Percentiles rank a stretch among this genome's conserved stretches.
Evolutionary conservation across 2,113 vertebrate species (phyloP).

Genomic region (Chitala chitala): DNA sequence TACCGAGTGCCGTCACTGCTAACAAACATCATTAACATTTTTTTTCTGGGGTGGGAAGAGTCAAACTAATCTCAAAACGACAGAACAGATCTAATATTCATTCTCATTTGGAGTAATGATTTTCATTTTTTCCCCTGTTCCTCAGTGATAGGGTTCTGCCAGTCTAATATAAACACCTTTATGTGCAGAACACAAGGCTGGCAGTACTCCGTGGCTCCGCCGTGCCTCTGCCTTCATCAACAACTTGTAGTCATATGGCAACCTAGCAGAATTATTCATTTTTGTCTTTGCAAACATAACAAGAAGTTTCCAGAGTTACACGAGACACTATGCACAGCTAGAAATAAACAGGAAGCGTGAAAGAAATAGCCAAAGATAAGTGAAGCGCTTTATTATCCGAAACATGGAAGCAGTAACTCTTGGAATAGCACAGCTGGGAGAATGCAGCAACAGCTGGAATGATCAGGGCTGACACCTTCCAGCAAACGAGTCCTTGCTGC

Average conservation of each 20-base stretch:
- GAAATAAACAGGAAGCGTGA: no score
- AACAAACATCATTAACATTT: constrained; percentile 51
- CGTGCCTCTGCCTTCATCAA: no score
- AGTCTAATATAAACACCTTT: not conserved
- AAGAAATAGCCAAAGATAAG: no score
- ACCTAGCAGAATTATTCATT: no score
- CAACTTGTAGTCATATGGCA: no score
- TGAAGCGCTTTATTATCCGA: no score
- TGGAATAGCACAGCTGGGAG: no score
- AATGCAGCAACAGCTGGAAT: not conserved
- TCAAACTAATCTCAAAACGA: not conserved
- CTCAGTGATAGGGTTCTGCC: not conserved
- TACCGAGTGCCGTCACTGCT: constrained; percentile 49
- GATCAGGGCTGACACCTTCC: not conserved
- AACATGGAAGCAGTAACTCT: no score
- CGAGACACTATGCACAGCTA: no score
- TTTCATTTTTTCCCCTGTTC: constrained; percentile 24
- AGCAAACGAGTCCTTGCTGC: not conserved
- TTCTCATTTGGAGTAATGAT: constrained; percentile 11
- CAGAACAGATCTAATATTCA: constrained; percentile 2
- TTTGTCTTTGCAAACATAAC: no score
- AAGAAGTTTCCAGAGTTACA: no score
- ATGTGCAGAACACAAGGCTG: not conserved
- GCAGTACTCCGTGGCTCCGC: no score
- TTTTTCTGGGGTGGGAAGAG: not conserved